phyloP scores from a whole-genome alignment of 2,888 invertebrate genomes.

The Lepidocyrtoides sp. region DNA sequence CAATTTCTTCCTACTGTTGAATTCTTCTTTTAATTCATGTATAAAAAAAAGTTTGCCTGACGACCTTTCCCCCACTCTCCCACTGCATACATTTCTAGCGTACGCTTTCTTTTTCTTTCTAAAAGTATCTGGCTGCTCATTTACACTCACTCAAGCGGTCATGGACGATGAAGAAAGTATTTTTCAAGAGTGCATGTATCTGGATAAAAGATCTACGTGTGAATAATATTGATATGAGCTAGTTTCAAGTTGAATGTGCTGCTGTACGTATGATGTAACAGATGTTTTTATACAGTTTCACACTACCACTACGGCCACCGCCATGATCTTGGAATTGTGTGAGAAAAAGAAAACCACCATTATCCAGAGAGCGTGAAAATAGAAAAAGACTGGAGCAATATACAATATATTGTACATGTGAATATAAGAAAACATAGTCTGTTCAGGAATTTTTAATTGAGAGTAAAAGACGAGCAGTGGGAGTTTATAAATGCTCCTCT shows the following conservation, averaged over 20 bases:
- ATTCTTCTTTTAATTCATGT: constrained; percentile 56
- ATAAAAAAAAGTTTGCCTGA: constrained; percentile 41
- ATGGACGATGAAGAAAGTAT: constrained; percentile 79
- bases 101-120: constrained; percentile 45
- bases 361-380: constrained; percentile 40
- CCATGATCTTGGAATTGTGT: constrained; percentile 36
- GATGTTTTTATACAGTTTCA: constrained; percentile 59
- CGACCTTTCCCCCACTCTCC: constrained; percentile 65
- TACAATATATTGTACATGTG: neutral
- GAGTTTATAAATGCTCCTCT: constrained; percentile 75
- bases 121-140: constrained; percentile 69
- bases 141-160: constrained; percentile 79
- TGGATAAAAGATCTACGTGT: constrained; percentile 76
- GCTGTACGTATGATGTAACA: constrained; percentile 43
- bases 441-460: constrained; percentile 76
- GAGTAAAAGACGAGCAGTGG: constrained; percentile 72
- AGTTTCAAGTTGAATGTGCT: constrained; percentile 43
- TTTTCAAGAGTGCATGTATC: constrained; percentile 66
- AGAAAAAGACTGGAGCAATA: constrained; percentile 25
- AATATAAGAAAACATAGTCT: neutral
- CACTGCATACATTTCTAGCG: neutral
- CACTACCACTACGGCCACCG: no score
- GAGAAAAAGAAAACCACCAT: constrained; percentile 32
- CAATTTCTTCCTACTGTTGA: constrained; percentile 18
- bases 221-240: constrained; percentile 75